A percentile compares a stretch with the other conserved stretches of the same genome.
Conservation (phyloP, 2,888 invertebrate species). For the Metellina segmentata region DNA sequence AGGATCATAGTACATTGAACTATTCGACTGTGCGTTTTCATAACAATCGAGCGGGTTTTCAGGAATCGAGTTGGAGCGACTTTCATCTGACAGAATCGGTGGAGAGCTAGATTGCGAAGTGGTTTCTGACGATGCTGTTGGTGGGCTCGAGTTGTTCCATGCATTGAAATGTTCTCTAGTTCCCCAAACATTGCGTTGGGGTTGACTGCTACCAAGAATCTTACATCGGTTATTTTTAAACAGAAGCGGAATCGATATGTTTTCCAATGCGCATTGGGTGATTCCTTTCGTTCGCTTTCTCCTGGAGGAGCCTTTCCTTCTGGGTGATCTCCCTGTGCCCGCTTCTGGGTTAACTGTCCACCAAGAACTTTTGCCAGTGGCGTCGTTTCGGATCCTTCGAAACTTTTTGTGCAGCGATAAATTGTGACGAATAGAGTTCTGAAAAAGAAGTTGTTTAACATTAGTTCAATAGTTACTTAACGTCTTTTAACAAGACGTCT, state of each 20-base stretch:
- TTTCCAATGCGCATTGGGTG: conserved; percentile 10
- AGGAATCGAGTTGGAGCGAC: neutral
- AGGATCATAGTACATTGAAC: neutral
- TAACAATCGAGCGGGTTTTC: neutral
- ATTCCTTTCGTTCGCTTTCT: conserved; percentile 95
- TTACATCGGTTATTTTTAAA: neutral
- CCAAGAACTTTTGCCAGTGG: conserved; percentile 98
- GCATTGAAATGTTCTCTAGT: neutral
- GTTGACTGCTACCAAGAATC: neutral
- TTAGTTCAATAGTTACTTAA: neutral
- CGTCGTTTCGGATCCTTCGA: conserved; percentile 93
- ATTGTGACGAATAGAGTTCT: conserved; percentile 84
- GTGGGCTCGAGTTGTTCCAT: neutral
- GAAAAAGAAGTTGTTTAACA: conserved; percentile 77
- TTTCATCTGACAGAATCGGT: neutral
- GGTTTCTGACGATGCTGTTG: neutral
- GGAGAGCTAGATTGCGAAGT: neutral
- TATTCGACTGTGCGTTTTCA: neutral
- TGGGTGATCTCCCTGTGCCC: conserved; percentile 97
- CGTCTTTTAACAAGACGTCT: no score
- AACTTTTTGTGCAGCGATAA: conserved; percentile 83
- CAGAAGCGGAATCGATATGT: neutral
- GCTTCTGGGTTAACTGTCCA: conserved; percentile 99
- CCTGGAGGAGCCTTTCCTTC: conserved; percentile 94
- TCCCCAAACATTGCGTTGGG: neutral